Percentiles rank a stretch among this genome's conserved stretches.
phyloP scores from a whole-genome alignment of 2,113 vertebrate species.

The Electrona antarctica region DNA sequence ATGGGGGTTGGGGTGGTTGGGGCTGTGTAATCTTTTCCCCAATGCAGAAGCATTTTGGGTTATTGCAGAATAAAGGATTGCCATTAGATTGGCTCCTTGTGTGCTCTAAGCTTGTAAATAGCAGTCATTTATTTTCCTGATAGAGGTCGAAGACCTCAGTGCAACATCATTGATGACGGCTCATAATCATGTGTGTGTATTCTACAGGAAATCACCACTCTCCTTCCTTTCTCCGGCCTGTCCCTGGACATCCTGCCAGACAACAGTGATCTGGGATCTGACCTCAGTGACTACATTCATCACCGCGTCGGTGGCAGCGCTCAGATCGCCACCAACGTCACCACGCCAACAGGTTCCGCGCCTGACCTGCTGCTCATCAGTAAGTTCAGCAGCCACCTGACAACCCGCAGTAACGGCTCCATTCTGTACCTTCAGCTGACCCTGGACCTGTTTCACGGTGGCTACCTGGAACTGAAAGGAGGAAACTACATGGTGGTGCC shows the following conservation, averaged over 20 bases:
- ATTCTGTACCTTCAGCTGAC: conserved; percentile 95
- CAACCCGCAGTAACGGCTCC: conserved; percentile 92
- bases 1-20: too few relatives aligned
- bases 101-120: too few relatives aligned
- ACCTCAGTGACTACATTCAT: conserved; percentile 93
- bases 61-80: too few relatives aligned
- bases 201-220: conserved; percentile 86
- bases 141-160: too few relatives aligned
- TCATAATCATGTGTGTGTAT: conserved; percentile 7
- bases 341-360: conserved; percentile 88
- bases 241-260: conserved; percentile 92
- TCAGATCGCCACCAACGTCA: conserved; percentile 90
- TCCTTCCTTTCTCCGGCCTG: conserved; percentile 86
- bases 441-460: conserved; percentile 94
- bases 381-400: conserved; percentile 94
- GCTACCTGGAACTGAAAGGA: conserved; percentile 92
- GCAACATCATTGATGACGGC: not conserved
- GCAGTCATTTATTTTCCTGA: too few relatives aligned
- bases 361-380: conserved; percentile 85
- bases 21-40: too few relatives aligned
- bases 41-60: too few relatives aligned
- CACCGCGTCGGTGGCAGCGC: conserved; percentile 88
- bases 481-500: conserved; percentile 97
- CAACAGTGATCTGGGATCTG: conserved; percentile 88
- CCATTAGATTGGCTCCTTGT: too few relatives aligned